These are phyloP conservation scores for Porites divaricata DNA, from an alignment of 92 coral and sea anemone genomes.

Conservation along the genomic window DNA sequence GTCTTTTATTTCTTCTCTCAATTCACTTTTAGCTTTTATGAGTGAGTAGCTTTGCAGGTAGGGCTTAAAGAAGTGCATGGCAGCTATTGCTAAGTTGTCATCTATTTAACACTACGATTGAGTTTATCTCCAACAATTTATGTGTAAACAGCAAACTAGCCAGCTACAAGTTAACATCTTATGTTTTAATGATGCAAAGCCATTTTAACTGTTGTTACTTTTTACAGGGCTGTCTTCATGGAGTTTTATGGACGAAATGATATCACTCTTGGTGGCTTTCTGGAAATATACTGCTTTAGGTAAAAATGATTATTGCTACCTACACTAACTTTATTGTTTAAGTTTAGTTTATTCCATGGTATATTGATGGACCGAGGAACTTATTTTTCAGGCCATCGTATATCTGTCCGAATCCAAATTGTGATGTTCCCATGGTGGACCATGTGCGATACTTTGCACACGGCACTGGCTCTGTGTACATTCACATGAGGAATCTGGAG, in stretches of 20 bases:
- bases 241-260: conserved; percentile 97
- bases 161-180: neutral
- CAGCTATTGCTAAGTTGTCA: too few species aligned
- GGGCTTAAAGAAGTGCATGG: too few species aligned
- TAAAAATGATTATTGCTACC: conserved; percentile 12
- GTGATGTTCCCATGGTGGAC: conserved; percentile 96
- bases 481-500: conserved; percentile 96
- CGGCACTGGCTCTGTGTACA: conserved; percentile 93
- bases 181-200: neutral
- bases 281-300: conserved; percentile 99
- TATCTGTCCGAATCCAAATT: conserved; percentile 96
- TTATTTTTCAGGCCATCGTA: conserved; percentile 80
- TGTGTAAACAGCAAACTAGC: too few species aligned
- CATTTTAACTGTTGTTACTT: neutral
- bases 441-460: conserved; percentile 99
- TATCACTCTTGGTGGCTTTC: conserved; percentile 96
- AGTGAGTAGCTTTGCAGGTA: too few species aligned
- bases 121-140: too few species aligned
- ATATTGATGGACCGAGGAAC: neutral
- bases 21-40: too few species aligned
- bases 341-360: too few species aligned
- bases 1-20: too few species aligned
- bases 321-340: too few species aligned
- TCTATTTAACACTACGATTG: too few species aligned
- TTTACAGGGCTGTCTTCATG: conserved; percentile 96